phyloP scores from a whole-genome alignment of 2,113 vertebrate genomes.

The Daboia siamensis region DNA sequence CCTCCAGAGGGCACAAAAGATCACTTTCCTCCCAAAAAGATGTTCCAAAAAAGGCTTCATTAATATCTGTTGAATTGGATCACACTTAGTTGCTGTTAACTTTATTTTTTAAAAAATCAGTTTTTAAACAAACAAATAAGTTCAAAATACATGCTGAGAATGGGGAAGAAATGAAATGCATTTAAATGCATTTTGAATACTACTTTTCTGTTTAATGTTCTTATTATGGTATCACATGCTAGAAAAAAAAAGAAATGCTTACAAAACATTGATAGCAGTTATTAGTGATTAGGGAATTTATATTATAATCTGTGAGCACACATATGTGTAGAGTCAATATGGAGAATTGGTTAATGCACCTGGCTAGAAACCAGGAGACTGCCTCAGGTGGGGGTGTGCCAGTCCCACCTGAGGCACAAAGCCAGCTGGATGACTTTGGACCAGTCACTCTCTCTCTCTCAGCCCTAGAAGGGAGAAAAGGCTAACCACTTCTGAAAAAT shows the following conservation, averaged over 20 bases:
- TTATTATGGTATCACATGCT: not conserved
- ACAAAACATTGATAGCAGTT: not conserved
- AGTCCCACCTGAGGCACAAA: not conserved
- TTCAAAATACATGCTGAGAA: not conserved
- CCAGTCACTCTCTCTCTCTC: not conserved
- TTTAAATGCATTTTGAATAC: not conserved
- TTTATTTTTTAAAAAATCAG: not conserved
- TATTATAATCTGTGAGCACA: not conserved
- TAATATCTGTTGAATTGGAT: not conserved
- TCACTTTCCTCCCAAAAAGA: not conserved
- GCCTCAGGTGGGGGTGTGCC: not conserved
- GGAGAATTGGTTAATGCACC: not conserved
- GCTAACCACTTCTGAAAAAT: not conserved
- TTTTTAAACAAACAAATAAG: not conserved
- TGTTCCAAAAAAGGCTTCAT: not conserved
- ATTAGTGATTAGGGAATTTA: not conserved
- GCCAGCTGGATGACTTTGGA: not conserved
- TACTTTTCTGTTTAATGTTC: not conserved
- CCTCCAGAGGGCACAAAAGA: not conserved
- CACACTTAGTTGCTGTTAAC: not conserved
- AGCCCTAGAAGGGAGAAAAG: not conserved
- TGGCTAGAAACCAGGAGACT: not conserved
- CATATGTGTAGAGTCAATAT: not conserved
- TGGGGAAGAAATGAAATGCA: not conserved
- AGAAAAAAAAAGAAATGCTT: not conserved